Evolutionary conservation across 1,140 invertebrate genomes (phyloP), one percentile per base, ranked within the genome.

Genomic region (Drosophila kurseongensis): DNA sequence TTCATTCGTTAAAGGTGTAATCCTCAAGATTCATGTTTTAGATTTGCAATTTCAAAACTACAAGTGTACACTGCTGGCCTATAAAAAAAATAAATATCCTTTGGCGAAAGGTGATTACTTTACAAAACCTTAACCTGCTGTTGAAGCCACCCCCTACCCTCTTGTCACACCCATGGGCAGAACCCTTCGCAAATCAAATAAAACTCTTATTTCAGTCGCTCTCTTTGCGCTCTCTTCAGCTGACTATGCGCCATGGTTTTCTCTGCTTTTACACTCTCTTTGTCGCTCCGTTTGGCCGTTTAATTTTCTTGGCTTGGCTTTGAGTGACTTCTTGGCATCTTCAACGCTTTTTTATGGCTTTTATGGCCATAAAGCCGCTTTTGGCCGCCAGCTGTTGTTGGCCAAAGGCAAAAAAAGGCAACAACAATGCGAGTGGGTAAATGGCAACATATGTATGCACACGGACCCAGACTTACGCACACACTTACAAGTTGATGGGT

Each of bases 301-400:
- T 48, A 62, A 66, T 76, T 81, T 61, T 77, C 55, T 66, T 72
- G 77, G 42, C 58, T 76, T 57, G 59, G 51, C 55, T 23, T 51
- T 80, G 71, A 58, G 38, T 75, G 73, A 58, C 52, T 78, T 81
- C 76, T 83, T 72, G 66, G 41, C 68, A 72, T 72, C 68, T 72
- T 79, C 80, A 75, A 79, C 75, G 79, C 66, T 86, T 86, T 85
- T 89, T 89, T 85, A 85, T 85, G 82, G 82, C 81, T 86, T 86
- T 86, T 79, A 77, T 83, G 80, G 71, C 69, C 76, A 83, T 80
- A 89, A 86, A 88, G 80, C 80, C 63, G 83, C 72, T 81, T 81
- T 36, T 63, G 78, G 68, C 82, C 72, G 81, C 80, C 81, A 86
- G 82, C 83, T 82, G 82, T 88, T 78, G 48, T 77, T 65, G 60